Conservation (phyloP, 2,113 vertebrate species). For the Dromas ardeola region DNA sequence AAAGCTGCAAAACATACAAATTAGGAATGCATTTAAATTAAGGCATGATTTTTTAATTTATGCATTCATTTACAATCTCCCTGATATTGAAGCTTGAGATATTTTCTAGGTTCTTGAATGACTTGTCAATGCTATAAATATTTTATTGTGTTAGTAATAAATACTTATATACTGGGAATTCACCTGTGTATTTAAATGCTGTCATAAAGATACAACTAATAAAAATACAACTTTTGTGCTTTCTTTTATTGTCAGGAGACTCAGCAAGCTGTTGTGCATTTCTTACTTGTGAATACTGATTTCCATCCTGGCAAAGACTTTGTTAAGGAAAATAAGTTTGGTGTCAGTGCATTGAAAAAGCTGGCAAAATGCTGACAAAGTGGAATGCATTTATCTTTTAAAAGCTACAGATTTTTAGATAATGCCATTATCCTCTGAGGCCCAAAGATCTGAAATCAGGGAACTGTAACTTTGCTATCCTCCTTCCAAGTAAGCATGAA, state of each 20-base stretch:
- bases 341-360: background rate
- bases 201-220: conserved; percentile 40
- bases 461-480: background rate
- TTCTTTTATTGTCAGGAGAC: conserved; percentile 40
- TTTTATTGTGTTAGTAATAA: conserved; percentile 62
- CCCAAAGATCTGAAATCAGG: background rate
- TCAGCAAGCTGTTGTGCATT: conserved; percentile 24
- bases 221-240: conserved; percentile 38
- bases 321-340: background rate
- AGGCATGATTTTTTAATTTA: conserved; percentile 59
- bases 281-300: conserved; percentile 35
- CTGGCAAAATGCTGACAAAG: conserved; percentile 1
- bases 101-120: conserved; percentile 28
- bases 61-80: conserved; percentile 34
- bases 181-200: conserved; percentile 41
- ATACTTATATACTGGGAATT: conserved; percentile 45
- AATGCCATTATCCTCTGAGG: background rate
- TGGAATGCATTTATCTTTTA: background rate
- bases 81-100: conserved; percentile 14
- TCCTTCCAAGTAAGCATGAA: background rate
- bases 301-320: conserved; percentile 25
- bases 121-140: conserved; percentile 38
- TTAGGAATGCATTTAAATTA: conserved; percentile 41
- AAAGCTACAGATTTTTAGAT: conserved; percentile 5
- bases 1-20: conserved; percentile 29